Conservation (phyloP, 2,797 vertebrate species). For the Etheostoma perlongum region DNA sequence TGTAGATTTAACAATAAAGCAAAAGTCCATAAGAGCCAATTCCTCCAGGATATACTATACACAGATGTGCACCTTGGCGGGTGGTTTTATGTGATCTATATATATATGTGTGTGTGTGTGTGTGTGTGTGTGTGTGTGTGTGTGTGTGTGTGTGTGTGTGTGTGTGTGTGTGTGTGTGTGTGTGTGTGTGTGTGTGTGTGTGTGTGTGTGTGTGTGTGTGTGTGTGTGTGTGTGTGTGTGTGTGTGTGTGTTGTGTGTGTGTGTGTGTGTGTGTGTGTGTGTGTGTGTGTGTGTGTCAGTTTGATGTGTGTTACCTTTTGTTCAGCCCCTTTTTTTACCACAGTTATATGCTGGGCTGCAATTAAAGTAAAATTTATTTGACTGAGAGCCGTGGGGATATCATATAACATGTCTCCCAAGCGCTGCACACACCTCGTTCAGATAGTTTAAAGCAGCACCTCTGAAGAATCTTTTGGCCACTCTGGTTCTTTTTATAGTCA, state of each 20-base stretch:
- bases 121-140: slow-evolving; percentile 31
- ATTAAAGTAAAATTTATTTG: slow-evolving; percentile 54
- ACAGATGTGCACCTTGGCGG: slow-evolving; percentile 52
- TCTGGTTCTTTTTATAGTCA: slow-evolving; percentile 34
- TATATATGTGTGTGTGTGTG: slow-evolving; percentile 21
- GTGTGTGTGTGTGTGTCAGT: slow-evolving; percentile 30
- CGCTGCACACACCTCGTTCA: slow-evolving; percentile 53
- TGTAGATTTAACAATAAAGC: slow-evolving; percentile 41
- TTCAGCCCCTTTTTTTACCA: slow-evolving; percentile 3
- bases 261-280: slow-evolving; percentile 24
- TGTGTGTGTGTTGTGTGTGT: slow-evolving; percentile 27
- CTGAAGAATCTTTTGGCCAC: slow-evolving; percentile 32
- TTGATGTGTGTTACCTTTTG: slow-evolving; percentile 27
- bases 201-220: slow-evolving; percentile 18
- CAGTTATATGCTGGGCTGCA: slow-evolving; percentile 28
- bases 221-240: slow-evolving; percentile 25
- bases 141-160: slow-evolving; percentile 19
- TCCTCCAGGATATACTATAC: slow-evolving; percentile 28
- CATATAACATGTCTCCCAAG: slow-evolving; percentile 40
- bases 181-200: slow-evolving; percentile 26
- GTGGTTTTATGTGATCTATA: slow-evolving; percentile 39
- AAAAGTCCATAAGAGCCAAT: slow-evolving; percentile 25
- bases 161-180: slow-evolving; percentile 33
- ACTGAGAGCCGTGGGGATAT: slow-evolving; percentile 52
- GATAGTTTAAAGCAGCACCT: slow-evolving; percentile 42